Base-by-base conservation (phyloP, 2,113 vertebrate species). In the Chlorocebus sabaeus region DNA sequence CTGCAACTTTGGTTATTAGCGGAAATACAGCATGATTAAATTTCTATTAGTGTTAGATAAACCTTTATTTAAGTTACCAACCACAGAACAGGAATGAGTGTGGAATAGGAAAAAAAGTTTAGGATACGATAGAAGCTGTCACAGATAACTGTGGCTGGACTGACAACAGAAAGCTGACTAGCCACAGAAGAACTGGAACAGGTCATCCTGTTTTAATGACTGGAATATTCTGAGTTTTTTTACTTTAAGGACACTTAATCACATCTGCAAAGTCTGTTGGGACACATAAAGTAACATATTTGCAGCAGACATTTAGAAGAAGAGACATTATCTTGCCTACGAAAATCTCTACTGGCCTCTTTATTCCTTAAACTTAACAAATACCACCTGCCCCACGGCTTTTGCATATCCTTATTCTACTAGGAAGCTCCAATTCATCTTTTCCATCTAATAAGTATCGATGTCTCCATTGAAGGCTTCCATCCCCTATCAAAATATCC, bases 1-100 rank as follows among this genome's bases (percentile, higher is more conserved):
- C 81, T 97, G 68, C 79, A 91, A 52, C 85, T 75, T 92, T 55
- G 55, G 50, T 64, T 92, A 93, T 91, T 82, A 67, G 72, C 9
- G 38, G 81, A 90, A 95, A 91, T 3, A 6, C 1, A 0, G 3
- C 30, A 57, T 10, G 9, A 85, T 45, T 52, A 35, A 13, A 55
- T 82, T 73, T 45, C 90, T 81, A 11, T 90, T 67, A 73, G 55
- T 30, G 48, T 16, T 89, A 27, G 8, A n/a, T 35, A 55, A 94
- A 61, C n/a, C 23, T 85, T 90, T 67, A 57, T 35, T 94, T 73
- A 43, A 73, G 43, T 81, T 18, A 79, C 70, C 59, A 89, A n/a
- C 22, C 22, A 30, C 22, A 59, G 48, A 91, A 87, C 7, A 91
- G 16, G 23, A 8, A 22, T 8, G n/a, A n/a, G 18, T 1, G 23